Percentiles rank a stretch among this genome's conserved stretches.
phyloP scores from a whole-genome alignment of 2,797 vertebrate genomes.

The Echeneis naucrates region DNA sequence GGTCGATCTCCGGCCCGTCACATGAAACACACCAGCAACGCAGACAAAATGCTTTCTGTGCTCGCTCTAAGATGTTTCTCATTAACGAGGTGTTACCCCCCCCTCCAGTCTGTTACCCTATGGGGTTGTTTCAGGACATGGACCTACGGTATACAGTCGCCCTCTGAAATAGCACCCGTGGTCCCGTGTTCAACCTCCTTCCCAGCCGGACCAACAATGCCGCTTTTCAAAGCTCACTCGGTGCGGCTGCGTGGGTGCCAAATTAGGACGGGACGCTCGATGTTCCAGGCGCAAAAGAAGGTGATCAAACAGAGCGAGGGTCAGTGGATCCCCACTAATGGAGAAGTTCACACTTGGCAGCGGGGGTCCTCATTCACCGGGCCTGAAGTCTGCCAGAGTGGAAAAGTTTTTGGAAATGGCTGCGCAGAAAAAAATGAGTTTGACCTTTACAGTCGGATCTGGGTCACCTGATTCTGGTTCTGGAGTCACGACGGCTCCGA shows the following conservation, averaged over 20 bases:
- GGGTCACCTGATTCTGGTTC: constrained; percentile 16
- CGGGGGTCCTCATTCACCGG: constrained; percentile 39
- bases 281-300: constrained; percentile 61
- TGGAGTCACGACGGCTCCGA: not conserved
- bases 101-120: constrained; percentile 30
- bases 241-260: constrained; percentile 48
- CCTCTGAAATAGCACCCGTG: constrained; percentile 36
- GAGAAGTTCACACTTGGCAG: constrained; percentile 73
- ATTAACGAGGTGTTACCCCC: constrained; percentile 64
- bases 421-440: not conserved
- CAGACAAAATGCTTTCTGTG: constrained; percentile 44
- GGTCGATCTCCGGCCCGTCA: constrained; percentile 31
- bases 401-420: constrained; percentile 38
- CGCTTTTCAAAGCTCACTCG: constrained; percentile 75
- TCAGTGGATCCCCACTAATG: constrained; percentile 74
- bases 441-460: constrained; percentile 21
- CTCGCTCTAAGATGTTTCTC: constrained; percentile 56
- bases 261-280: constrained; percentile 71
- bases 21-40: constrained; percentile 31
- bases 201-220: constrained; percentile 74
- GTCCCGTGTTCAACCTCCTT: constrained; percentile 55
- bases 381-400: constrained; percentile 35
- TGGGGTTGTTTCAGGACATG: constrained; percentile 60
- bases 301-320: constrained; percentile 71
- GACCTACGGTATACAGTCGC: constrained; percentile 51